Base-by-base conservation (phyloP, 2,888 invertebrate species). In the Drosophila paramelanica region DNA sequence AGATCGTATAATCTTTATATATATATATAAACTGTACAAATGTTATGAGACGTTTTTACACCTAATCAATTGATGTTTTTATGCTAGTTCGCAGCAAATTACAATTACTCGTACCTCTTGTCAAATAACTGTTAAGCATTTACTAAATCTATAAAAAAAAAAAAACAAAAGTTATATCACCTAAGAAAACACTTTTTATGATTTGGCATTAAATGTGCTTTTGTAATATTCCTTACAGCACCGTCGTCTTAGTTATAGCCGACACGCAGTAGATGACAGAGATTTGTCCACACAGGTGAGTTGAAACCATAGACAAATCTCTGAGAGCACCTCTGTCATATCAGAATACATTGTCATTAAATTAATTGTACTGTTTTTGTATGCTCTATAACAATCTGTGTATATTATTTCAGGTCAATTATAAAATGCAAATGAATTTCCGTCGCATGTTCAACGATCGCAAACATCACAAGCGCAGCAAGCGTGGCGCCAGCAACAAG, bases 391-490 rank as follows among this genome's bases (percentile, higher is more conserved):
- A 17, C 14, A 14, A 5, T 45, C 0, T 31, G 11, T 33, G 5
- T 27, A 36, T 20, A 2, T 51, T 1, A 5, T 90, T 90, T 25
- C 52, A 92, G 92, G 95, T 95, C 70, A 97, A 96, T 94, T 97
- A 98, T 93, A 96, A 96, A 92, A 96, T 97, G 93, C 97, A 97
- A 92, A 96, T 97, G 95, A 97, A 97, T 91, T 97, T 97, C 91
- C 94, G 97, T 60, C 94, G 97, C 49, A 94, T 98, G 92, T 96
- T 97, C 59, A 97, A 97, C 73, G 97, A 97, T 91, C 95, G 96
- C 86, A 96, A 96, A 90, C 96, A 96, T 91, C 96, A 96, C 87
- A 96, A 96, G 88, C 95, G 97, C 82, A 97, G 96, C 93, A 97
- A 97, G 94, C 96, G 96, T 89, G 92, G 91, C 64, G 93, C 96